Evolutionary conservation across 2,888 invertebrate genomes (phyloP), one percentile per base, ranked within the genome.

Genomic region (Lypha dubia): DNA sequence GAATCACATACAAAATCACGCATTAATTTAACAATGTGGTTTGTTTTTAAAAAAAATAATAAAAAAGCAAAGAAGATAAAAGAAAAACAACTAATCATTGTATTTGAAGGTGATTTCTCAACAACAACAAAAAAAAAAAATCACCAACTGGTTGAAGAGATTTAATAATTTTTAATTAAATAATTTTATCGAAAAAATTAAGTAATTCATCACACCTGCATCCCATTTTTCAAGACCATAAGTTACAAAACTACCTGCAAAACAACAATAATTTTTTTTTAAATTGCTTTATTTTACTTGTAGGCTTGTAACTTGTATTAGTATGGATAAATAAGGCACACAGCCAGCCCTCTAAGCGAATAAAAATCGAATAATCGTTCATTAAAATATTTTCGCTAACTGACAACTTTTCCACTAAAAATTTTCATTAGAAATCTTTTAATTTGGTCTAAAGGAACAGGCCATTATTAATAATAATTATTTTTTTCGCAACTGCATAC

Each of bases 1-100:
- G 35, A 44, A 58, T 35, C 56, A 46, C 46, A 49, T 24, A 46
- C 56, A 79, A 79, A 79, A 41, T 28, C 20, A 80, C 73, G 51
- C 58, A 80, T 67, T 67, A 28, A 41, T 28, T 41, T 41, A 68
- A 79, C 22, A 58, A 65, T 65, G 65, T 62, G 41, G 24, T 51
- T 62, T n/a, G 13, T 53, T 53, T 58, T 53, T 3, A 15, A 56
- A 62, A 51, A 15, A 46, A n/a, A n/a, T n/a, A n/a, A n/a, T n/a
- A n/a, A n/a, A n/a, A n/a, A n/a, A n/a, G n/a, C n/a, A n/a, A n/a
- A n/a, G n/a, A n/a, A n/a, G n/a, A n/a, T n/a, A n/a, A 70, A 49
- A 17, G 15, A 28, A 44, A 49, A 63, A 56, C 20, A 58, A 58
- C 49, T 46, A 20, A 38, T 56, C 24, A 13, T 62, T 20, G 15